These are phyloP conservation scores for Drosophila tropicalis DNA, from an alignment of 1,140 invertebrate genomes.

Conservation along the genomic window DNA sequence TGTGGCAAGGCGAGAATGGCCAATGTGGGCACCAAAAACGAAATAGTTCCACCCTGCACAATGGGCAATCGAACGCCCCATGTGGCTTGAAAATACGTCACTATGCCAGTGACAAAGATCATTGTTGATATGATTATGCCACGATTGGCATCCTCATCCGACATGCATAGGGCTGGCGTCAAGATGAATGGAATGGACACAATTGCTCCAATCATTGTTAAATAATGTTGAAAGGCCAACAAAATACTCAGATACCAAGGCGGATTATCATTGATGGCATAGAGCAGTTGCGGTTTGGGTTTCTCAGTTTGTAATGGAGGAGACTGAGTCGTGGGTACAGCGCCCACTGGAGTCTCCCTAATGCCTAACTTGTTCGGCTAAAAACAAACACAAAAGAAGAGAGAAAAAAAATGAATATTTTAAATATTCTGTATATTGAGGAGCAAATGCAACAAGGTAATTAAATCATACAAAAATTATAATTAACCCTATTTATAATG, in stretches of 20 bases:
- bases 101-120: conserved; percentile 93
- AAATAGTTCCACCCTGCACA: conserved; percentile 92
- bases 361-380: conserved; percentile 43
- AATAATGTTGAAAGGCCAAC: conserved; percentile 93
- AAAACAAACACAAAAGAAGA: neutral
- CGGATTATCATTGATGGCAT: conserved; percentile 92
- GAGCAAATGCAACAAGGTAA: conserved; percentile 6
- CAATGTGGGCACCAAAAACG: conserved; percentile 93
- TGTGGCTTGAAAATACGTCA: conserved; percentile 91
- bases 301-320: conserved; percentile 36
- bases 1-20: conserved; percentile 91
- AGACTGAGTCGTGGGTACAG: neutral
- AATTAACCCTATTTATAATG: conserved; percentile 29
- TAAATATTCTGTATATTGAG: conserved; percentile 12
- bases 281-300: conserved; percentile 82
- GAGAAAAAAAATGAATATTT: conserved; percentile 10
- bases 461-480: conserved; percentile 27
- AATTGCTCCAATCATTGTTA: conserved; percentile 94
- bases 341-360: conserved; percentile 24
- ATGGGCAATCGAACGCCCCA: conserved; percentile 89
- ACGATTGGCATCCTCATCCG: conserved; percentile 89
- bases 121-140: conserved; percentile 94
- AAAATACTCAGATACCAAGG: conserved; percentile 93
- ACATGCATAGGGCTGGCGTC: conserved; percentile 92
- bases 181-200: conserved; percentile 93